phyloP scores from a whole-genome alignment of 1,140 invertebrate genomes.

The Nomia melanderi region DNA sequence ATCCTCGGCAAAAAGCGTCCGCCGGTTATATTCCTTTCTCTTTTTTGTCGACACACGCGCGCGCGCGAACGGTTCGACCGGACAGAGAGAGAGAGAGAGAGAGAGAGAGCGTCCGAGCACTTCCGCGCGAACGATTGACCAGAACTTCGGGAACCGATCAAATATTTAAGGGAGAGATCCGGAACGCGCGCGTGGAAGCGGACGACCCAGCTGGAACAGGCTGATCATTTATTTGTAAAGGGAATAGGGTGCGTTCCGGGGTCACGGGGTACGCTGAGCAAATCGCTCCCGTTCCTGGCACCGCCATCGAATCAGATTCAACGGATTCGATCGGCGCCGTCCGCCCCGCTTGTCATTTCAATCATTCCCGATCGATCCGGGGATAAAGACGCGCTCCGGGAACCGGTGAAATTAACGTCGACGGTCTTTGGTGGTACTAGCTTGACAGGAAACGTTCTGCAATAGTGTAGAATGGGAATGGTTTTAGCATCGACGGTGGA shows the following conservation, averaged over 20 bases:
- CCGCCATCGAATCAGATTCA: background rate
- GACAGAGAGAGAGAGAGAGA: too few relatives aligned
- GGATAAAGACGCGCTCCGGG: background rate
- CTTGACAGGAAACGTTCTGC: too few relatives aligned
- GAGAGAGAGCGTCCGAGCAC: too few relatives aligned
- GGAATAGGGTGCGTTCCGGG: background rate
- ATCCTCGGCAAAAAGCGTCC: background rate
- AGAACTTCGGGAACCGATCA: conserved; percentile 27
- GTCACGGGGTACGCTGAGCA: background rate
- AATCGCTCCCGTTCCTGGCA: background rate
- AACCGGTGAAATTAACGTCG: too few relatives aligned
- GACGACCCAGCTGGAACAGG: background rate
- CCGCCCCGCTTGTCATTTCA: background rate
- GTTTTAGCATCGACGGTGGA: too few relatives aligned
- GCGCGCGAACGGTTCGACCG: background rate
- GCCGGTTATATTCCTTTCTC: background rate
- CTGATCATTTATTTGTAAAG: conserved; percentile 36
- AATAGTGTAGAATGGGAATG: too few relatives aligned
- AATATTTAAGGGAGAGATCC: conserved; percentile 24
- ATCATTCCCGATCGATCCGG: background rate
- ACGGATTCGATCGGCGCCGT: too few relatives aligned
- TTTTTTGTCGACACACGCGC: background rate
- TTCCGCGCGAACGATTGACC: conserved; percentile 6
- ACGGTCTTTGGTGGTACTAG: too few relatives aligned
- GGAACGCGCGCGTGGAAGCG: background rate